Percentiles rank a stretch among this genome's conserved stretches.
Evolutionary conservation across 2,888 invertebrate genomes (phyloP).

Genomic region (Dicycla oo): DNA sequence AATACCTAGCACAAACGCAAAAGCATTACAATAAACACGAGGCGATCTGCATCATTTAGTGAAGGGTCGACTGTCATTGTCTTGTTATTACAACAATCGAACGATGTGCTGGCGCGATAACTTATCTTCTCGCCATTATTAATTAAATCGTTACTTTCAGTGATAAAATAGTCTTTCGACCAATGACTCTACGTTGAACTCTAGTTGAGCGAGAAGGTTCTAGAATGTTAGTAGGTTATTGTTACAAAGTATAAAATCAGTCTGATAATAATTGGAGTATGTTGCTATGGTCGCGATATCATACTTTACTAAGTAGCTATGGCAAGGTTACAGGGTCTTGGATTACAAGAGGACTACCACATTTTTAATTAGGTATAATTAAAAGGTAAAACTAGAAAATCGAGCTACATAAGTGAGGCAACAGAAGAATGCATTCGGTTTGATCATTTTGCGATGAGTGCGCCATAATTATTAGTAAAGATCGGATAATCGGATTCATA

Average conservation of each 20-base stretch:
- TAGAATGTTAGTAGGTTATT: constrained; percentile 26
- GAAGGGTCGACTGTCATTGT: constrained; percentile 42
- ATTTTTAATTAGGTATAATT: neutral
- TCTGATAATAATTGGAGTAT: neutral
- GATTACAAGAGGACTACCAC: neutral
- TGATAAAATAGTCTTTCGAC: constrained; percentile 46
- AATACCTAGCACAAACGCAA: too few relatives aligned
- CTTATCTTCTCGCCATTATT: constrained; percentile 46
- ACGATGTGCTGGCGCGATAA: constrained; percentile 51
- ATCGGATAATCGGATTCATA: too few relatives aligned
- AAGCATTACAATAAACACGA: constrained; percentile 41
- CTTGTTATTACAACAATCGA: constrained; percentile 40
- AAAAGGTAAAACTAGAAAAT: too few relatives aligned
- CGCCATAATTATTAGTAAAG: too few relatives aligned
- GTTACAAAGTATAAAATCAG: constrained; percentile 16
- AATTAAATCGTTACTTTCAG: constrained; percentile 15
- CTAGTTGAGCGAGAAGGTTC: constrained; percentile 28
- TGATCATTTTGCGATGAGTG: too few relatives aligned
- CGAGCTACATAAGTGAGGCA: too few relatives aligned
- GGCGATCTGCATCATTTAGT: constrained; percentile 38
- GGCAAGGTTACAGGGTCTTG: too few relatives aligned
- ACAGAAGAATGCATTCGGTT: too few relatives aligned
- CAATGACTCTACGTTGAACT: constrained; percentile 25
- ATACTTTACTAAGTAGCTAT: too few relatives aligned
- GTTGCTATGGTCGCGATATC: constrained; percentile 21